These are phyloP conservation scores for Trichonephila inaurata DNA, from an alignment of 1,140 invertebrate species.

Conservation along the genomic window DNA sequence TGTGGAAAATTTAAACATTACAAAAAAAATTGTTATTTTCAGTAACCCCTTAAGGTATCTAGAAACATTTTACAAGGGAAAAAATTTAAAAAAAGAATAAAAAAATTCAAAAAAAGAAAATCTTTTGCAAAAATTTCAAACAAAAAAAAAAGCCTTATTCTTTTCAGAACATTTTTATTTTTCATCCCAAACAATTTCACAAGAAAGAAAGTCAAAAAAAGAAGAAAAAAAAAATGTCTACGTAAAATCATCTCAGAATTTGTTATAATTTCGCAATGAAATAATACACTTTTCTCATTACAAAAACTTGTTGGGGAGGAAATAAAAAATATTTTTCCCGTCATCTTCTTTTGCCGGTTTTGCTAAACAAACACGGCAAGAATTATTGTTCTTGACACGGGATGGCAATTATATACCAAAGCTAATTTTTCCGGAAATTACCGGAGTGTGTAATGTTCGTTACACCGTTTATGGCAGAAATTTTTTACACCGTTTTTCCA, in stretches of 20 bases:
- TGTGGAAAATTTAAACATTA: not conserved
- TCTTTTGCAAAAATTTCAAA: not conserved
- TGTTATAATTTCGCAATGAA: constrained; percentile 54
- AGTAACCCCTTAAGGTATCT: not conserved
- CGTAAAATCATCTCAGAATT: constrained; percentile 2
- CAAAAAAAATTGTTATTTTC: not conserved
- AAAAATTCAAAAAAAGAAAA: not conserved
- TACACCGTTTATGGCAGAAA: constrained; percentile 21
- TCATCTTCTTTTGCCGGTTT: not conserved
- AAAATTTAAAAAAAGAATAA: not conserved
- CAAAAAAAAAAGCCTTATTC: not conserved
- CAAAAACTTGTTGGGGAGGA: constrained; percentile 38
- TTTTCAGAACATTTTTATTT: not conserved
- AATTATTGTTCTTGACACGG: constrained; percentile 70
- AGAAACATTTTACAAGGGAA: not conserved
- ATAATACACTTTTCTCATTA: constrained; percentile 54
- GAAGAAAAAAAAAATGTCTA: no score
- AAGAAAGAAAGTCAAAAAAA: not conserved
- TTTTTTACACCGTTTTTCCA: constrained; percentile 7
- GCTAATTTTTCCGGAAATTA: constrained; percentile 70
- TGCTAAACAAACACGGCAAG: constrained; percentile 66
- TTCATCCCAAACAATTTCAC: not conserved
- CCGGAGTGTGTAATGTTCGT: constrained; percentile 54
- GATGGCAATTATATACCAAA: constrained; percentile 59
- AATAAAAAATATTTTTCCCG: constrained; percentile 59